These are phyloP conservation scores for Blera fallax DNA, from an alignment of 2,888 invertebrate genomes.

Conservation along the genomic window DNA sequence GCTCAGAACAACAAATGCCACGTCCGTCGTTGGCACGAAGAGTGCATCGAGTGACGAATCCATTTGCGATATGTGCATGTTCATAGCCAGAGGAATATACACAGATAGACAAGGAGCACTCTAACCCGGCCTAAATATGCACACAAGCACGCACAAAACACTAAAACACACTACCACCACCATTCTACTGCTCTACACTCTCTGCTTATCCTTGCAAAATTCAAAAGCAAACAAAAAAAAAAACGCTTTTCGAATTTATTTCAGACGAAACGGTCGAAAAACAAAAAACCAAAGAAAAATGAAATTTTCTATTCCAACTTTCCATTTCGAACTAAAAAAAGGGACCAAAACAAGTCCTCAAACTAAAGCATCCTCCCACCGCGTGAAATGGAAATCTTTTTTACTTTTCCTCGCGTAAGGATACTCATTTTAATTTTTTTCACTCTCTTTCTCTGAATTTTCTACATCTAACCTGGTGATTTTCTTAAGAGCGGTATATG, in stretches of 20 bases:
- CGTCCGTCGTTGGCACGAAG: constrained; percentile 74
- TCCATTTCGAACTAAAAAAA: constrained; percentile 49
- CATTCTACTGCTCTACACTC: constrained; percentile 46
- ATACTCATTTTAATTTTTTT: constrained; percentile 44
- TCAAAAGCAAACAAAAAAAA: constrained; percentile 3
- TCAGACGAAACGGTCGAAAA: constrained; percentile 47
- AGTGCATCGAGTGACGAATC: constrained; percentile 79
- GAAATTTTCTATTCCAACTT: constrained; percentile 33
- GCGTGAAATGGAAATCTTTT: constrained; percentile 62
- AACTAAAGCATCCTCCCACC: constrained; percentile 58
- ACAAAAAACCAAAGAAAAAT: constrained; percentile 52
- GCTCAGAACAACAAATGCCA: constrained; percentile 12
- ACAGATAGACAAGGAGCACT: constrained; percentile 44
- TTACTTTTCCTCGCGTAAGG: constrained; percentile 69
- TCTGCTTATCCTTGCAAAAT: constrained; percentile 62
- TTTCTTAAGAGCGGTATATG: constrained; percentile 3
- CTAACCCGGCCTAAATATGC: constrained; percentile 59
- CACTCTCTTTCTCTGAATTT: background rate
- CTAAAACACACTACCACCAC: constrained; percentile 55
- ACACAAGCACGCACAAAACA: constrained; percentile 61
- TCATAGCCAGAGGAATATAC: constrained; percentile 79
- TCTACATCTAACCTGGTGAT: constrained; percentile 29
- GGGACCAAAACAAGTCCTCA: constrained; percentile 13
- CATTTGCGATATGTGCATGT: constrained; percentile 81
- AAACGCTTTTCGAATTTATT: constrained; percentile 30